Evolutionary conservation across 2,888 invertebrate species (phyloP), one percentile per base, ranked within the genome.

Genomic region (Pemphredon lugubris): DNA sequence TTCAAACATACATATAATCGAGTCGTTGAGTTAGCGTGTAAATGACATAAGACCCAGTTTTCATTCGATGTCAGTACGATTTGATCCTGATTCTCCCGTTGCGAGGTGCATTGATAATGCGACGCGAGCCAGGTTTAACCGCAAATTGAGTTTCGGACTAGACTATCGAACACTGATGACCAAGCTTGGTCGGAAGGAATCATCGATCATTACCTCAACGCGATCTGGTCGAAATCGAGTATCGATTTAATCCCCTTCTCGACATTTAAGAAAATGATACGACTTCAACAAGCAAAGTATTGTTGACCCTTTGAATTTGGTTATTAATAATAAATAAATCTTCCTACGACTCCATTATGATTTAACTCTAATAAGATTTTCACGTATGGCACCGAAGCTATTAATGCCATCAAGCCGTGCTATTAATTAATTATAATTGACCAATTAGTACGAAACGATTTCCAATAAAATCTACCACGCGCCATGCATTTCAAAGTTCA

Each of bases 11-110:
- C n/a, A n/a, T n/a, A n/a, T 30, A 57, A 65, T 53, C 57, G 45
- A 26, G 40, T 51, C 51, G 40, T 64, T 16, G 48, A 23, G 47
- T 67, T 40, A 30, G 1, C 11, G 6, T 44, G 44, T 32, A 45
- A 67, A 63, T 55, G 37, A 50, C 30, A 57, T 44, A 64, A 50
- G 21, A 51, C 14, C 30, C 30, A 20, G 21, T 50, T 55, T 23
- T 55, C 50, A 9, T 42, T 44, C 20, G 42, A 48, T 20, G 55
- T 14, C 48, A 11, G 14, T 4, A 16, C 23, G 45, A 57, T 55
- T 55, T 9, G 14, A 47, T 30, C 14, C 16, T 13, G 16, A 26
- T n/a, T 14, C 26, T 21, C 34, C 20, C 34, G 13, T 44, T 42
- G 26, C 53, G 16, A 21, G 26, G 7, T 30, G 2, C 6, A 30